phyloP scores from a whole-genome alignment of 2,113 vertebrate species.

The Syngnathus typhle region DNA sequence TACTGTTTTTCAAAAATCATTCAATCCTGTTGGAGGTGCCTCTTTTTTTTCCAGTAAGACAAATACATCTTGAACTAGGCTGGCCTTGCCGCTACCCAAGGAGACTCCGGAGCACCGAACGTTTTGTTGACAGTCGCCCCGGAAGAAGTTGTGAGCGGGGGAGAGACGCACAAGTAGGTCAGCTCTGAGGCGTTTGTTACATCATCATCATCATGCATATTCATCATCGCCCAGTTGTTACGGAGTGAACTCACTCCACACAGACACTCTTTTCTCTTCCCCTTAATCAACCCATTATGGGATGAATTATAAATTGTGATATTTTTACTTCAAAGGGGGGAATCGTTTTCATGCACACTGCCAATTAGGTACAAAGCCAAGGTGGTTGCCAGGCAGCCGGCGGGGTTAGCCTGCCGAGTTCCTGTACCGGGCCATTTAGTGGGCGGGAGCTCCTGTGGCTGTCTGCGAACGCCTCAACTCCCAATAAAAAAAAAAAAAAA shows the following conservation, averaged over 20 bases:
- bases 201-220: conserved; percentile 55
- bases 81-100: background rate
- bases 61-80: background rate
- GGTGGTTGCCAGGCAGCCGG: conserved; percentile 1
- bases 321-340: conserved; percentile 14
- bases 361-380: background rate
- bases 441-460: background rate
- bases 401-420: background rate
- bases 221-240: conserved; percentile 65
- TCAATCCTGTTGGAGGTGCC: no score
- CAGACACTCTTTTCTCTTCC: conserved; percentile 51
- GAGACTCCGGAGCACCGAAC: background rate
- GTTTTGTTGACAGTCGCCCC: conserved; percentile 34
- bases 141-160: conserved; percentile 61
- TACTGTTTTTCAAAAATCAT: no score
- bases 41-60: background rate
- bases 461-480: background rate
- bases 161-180: conserved; percentile 66
- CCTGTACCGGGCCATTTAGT: background rate
- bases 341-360: conserved; percentile 7
- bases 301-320: background rate
- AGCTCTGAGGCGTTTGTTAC: conserved; percentile 64
- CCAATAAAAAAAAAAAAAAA: background rate
- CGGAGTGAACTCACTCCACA: conserved; percentile 44
- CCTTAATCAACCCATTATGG: conserved; percentile 25